Base-by-base conservation (phyloP, 2,113 vertebrate species). In the Gymnarchus niloticus region DNA sequence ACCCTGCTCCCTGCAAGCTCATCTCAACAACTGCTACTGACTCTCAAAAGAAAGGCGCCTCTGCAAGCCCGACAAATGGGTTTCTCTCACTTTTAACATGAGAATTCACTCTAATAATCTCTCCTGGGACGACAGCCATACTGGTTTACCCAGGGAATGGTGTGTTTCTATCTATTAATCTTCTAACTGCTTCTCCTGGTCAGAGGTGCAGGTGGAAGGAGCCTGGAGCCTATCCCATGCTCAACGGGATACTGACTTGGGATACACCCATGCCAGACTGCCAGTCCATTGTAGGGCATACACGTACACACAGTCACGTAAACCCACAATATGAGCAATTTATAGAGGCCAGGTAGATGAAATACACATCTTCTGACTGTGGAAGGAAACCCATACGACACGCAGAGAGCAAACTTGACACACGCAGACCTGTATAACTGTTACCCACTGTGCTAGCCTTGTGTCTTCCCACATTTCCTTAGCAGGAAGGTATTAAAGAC, bases 31-130 rank as follows among this genome's bases (percentile, higher is more conserved):
- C 23, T 10, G 6, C 3, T 52, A 25, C 10, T 21, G 44, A 78
- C 1, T 23, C 73, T 9, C 8, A 7, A 48, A 48, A n/a, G 14
- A 81, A 80, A 28, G 48, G n/a, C 46, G 49, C 48, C 3, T 51
- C 51, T 23, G 7, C 7, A 80, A 80, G 21, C 8, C 77, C n/a
- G 21, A n/a, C 21, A 65, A 65, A 25, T 65, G 21, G 19, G 3
- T 8, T 3, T 21, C n/a, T 7, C 19, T 65, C n/a, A 25, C 59
- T 65, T 65, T 65, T 21, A 6, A 2, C 59, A n/a, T 25, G 46
- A 49, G 25, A 82, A 54, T 82, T 82, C 51, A 2, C 12, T 82
- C n/a, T 82, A 82, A 56, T 82, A 82, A 56, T 56, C 49, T 33
- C 81, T 82, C 25, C 14, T 21, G 23, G 77, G 77, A 81, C 41